Conservation (phyloP, 2,797 vertebrate species). For the Tragelaphus eurycerus region DNA sequence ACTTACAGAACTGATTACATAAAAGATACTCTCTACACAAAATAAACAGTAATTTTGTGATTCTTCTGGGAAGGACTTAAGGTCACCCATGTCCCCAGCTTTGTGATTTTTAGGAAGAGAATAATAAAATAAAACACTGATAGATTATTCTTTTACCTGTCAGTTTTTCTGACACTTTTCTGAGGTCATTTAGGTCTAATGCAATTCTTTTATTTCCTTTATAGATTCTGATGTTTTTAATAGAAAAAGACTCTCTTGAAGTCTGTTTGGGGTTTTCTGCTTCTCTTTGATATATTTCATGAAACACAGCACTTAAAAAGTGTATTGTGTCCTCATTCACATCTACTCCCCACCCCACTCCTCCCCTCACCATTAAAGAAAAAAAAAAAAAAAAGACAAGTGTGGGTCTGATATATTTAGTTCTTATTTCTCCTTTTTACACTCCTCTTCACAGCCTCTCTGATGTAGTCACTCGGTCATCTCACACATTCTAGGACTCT, state of each 20-base stretch:
- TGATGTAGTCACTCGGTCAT: constrained; percentile 54
- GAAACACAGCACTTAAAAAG: constrained; percentile 45
- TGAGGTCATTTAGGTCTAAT: constrained; percentile 48
- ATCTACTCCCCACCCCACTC: not conserved
- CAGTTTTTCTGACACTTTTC: constrained; percentile 30
- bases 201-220: constrained; percentile 52
- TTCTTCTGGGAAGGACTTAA: not conserved
- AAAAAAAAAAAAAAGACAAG: constrained; percentile 17
- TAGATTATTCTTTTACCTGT: constrained; percentile 19
- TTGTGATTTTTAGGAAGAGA: not conserved
- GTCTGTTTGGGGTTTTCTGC: constrained; percentile 47
- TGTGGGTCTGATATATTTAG: constrained; percentile 48
- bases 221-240: constrained; percentile 20
- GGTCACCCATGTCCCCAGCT: not conserved
- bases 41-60: not conserved
- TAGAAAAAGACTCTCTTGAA: constrained; percentile 27
- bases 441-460: constrained; percentile 56
- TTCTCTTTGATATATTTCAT: constrained; percentile 65
- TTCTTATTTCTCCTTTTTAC: constrained; percentile 43
- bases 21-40: not conserved
- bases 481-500: constrained; percentile 63
- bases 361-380: not conserved
- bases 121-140: constrained; percentile 25
- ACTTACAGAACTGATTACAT: not conserved
- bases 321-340: not conserved